Conservation (phyloP, 1,140 invertebrate species). For the Lepidurus packardi region DNA sequence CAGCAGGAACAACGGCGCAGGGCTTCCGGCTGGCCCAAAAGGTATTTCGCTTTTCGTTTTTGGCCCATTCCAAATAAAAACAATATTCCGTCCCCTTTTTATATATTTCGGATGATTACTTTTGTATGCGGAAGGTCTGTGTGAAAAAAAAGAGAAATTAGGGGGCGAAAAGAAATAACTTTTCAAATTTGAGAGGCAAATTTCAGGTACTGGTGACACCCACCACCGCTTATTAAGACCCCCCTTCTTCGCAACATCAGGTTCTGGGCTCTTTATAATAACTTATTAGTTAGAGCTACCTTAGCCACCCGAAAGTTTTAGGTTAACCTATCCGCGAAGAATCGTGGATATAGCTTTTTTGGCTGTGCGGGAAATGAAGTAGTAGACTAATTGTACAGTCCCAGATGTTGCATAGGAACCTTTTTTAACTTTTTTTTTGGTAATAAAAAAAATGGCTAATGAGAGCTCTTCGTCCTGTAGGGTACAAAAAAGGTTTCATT, state of each 20-base stretch:
- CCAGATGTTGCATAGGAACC: constrained; percentile 10
- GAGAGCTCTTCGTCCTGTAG: background rate
- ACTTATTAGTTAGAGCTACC: background rate
- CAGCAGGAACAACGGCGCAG: constrained; percentile 8
- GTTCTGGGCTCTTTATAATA: background rate
- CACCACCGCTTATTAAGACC: background rate
- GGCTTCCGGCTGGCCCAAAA: constrained; percentile 16
- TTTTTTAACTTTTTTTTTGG: background rate
- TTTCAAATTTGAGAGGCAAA: constrained; percentile 7
- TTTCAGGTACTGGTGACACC: background rate
- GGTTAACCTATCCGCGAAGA: background rate
- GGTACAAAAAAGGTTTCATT: background rate
- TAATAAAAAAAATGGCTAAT: constrained; percentile 16
- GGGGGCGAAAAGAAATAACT: background rate
- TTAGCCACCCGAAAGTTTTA: background rate
- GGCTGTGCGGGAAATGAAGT: background rate
- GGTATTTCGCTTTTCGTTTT: background rate
- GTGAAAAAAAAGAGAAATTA: background rate
- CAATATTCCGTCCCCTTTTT: background rate
- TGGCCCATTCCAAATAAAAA: too few relatives aligned
- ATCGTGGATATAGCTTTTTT: constrained; percentile 20
- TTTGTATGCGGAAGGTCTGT: background rate
- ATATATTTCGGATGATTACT: background rate
- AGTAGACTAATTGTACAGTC: background rate
- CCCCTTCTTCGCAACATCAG: background rate